A percentile compares a stretch with the other conserved stretches of the same genome.
Evolutionary conservation across 2,113 vertebrate species (phyloP).

Genomic region (Notothenia coriiceps): DNA sequence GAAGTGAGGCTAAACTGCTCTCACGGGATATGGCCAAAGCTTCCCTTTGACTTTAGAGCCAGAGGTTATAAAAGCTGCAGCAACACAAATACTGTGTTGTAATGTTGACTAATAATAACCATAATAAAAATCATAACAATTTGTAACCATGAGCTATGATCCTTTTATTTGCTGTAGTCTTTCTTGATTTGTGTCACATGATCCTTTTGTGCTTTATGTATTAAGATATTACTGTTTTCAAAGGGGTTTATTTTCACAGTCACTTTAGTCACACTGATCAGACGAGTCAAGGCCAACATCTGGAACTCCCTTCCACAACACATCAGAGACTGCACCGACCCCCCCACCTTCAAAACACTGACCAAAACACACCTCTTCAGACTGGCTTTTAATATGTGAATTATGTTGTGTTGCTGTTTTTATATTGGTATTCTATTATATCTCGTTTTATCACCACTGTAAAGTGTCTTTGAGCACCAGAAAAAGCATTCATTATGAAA

Average conservation of each 20-base stretch:
- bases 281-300: background rate
- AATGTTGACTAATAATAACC: background rate
- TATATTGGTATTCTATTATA: too few relatives aligned
- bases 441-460: too few relatives aligned
- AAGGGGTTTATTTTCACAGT: background rate
- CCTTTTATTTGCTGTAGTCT: background rate
- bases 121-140: background rate
- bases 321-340: too few relatives aligned
- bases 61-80: constrained; percentile 41
- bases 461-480: too few relatives aligned
- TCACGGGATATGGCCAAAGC: constrained; percentile 75
- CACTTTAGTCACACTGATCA: background rate
- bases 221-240: background rate
- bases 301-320: too few relatives aligned
- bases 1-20: constrained; percentile 38
- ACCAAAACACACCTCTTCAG: too few relatives aligned
- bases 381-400: too few relatives aligned
- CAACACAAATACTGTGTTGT: constrained; percentile 31
- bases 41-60: constrained; percentile 36
- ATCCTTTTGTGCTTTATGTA: background rate
- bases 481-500: background rate
- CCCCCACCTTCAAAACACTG: too few relatives aligned
- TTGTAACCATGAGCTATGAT: background rate
- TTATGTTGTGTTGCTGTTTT: too few relatives aligned
- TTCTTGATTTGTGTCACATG: background rate